Evolutionary conservation across 64 coral and sea anemone species (phyloP).

Genomic region (Cladopsammia gracilis): DNA sequence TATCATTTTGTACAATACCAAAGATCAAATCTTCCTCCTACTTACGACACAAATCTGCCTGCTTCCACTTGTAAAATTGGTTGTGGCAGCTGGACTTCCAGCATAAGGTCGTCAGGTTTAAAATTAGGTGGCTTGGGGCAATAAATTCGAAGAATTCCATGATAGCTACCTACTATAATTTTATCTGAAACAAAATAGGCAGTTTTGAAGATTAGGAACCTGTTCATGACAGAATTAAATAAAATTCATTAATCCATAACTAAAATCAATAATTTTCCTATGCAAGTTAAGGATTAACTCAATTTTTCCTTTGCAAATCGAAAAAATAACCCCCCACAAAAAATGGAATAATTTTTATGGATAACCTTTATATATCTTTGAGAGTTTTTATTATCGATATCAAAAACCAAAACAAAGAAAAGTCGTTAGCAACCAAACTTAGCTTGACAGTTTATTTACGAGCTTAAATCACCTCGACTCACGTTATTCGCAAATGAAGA

Average conservation of each 20-base stretch:
- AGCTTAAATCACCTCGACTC: not conserved
- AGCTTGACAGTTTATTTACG: not conserved
- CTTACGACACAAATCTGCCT: conserved; percentile 96
- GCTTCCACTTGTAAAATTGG: conserved; percentile 94
- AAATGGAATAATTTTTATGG: not conserved
- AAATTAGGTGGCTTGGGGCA: conserved; percentile 85
- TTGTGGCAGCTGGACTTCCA: conserved; percentile 95
- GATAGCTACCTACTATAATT: conserved; percentile 97
- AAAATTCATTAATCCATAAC: not conserved
- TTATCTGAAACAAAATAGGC: conserved; percentile 85
- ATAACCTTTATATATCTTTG: not conserved
- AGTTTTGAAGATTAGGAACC: not conserved
- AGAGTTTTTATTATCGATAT: not conserved
- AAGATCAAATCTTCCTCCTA: not conserved
- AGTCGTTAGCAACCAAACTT: conserved; percentile 14
- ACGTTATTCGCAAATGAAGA: not conserved
- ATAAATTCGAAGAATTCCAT: conserved; percentile 97
- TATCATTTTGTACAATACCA: too few relatives aligned
- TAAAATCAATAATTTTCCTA: not conserved
- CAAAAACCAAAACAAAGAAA: conserved; percentile 7
- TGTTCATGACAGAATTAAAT: not conserved
- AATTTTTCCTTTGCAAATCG: not conserved
- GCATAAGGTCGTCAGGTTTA: conserved; percentile 98
- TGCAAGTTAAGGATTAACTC: not conserved
- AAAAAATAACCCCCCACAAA: not conserved